These are phyloP conservation scores for Microtus montanus DNA, from an alignment of 2,113 vertebrate genomes.

Conservation along the genomic window DNA sequence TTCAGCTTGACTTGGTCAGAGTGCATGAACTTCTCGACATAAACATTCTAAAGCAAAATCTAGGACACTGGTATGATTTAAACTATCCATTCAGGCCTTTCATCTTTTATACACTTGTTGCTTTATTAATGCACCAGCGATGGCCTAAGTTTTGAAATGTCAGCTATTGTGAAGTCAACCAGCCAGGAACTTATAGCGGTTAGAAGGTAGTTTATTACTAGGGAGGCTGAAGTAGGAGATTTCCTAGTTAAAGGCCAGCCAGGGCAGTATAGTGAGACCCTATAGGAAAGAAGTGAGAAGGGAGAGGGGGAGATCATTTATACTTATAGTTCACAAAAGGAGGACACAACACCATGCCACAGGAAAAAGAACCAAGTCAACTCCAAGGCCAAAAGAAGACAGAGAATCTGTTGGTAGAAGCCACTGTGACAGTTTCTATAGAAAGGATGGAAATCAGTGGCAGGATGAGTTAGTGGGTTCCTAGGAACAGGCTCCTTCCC, in stretches of 20 bases:
- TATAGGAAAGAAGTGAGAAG: not conserved
- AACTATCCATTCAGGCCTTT: not conserved
- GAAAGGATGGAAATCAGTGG: not conserved
- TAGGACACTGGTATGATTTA: not conserved
- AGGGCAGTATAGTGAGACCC: not conserved
- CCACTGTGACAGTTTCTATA: not conserved
- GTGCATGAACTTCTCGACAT: not conserved
- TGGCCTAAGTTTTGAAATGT: slow-evolving; percentile 3
- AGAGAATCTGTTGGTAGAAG: not conserved
- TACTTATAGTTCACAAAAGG: not conserved
- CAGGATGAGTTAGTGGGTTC: not conserved
- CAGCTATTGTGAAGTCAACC: not conserved
- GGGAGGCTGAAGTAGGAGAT: not conserved
- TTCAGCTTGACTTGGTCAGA: not conserved
- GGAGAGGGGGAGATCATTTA: not conserved
- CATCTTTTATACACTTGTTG: not conserved
- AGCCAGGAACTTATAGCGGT: not conserved
- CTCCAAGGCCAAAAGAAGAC: not conserved
- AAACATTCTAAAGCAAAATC: not conserved
- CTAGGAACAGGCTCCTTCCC: not conserved
- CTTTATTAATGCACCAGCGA: not conserved
- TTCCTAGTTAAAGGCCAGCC: not conserved
- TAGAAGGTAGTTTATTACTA: not conserved
- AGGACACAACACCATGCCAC: not conserved
- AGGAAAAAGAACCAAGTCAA: not conserved